A percentile compares a stretch with the other conserved stretches of the same genome.
phyloP scores from a whole-genome alignment of 1,140 invertebrate species.

The Drosophila rufa region DNA sequence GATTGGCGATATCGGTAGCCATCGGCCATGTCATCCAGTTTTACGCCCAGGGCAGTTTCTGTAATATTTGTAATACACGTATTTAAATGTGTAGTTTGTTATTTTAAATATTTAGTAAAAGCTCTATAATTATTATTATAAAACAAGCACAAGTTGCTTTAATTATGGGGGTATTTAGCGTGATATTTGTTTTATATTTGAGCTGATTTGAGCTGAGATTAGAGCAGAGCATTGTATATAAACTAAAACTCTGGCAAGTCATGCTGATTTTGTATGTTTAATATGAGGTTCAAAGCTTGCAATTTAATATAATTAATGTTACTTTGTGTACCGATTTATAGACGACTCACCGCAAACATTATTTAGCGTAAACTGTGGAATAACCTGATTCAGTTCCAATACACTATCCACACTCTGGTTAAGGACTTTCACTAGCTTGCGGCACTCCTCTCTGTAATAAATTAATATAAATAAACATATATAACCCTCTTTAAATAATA shows the following conservation, averaged over 20 bases:
- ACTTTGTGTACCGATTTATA: background rate
- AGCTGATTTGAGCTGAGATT: background rate
- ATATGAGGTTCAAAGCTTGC: background rate
- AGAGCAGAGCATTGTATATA: background rate
- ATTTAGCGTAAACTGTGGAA: constrained; percentile 90
- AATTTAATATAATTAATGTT: background rate
- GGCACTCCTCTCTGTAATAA: constrained; percentile 52
- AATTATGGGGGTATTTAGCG: background rate
- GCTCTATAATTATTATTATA: background rate
- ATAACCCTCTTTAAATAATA: background rate
- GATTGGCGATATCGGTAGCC: constrained; percentile 63
- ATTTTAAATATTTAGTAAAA: background rate
- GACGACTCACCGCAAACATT: constrained; percentile 89
- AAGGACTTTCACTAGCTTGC: constrained; percentile 66
- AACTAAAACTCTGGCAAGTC: constrained; percentile 11
- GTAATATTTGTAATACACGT: constrained; percentile 7
- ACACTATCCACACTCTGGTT: constrained; percentile 32
- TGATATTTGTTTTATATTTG: background rate
- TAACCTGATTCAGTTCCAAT: constrained; percentile 86
- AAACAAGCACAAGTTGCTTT: background rate
- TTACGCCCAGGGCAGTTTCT: constrained; percentile 93
- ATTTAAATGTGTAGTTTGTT: background rate
- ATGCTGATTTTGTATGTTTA: constrained; percentile 8
- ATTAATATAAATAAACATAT: too few relatives aligned
- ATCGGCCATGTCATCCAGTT: constrained; percentile 72